Conservation (phyloP, 2,888 invertebrate genomes). For the Drosophila mercatorum region DNA sequence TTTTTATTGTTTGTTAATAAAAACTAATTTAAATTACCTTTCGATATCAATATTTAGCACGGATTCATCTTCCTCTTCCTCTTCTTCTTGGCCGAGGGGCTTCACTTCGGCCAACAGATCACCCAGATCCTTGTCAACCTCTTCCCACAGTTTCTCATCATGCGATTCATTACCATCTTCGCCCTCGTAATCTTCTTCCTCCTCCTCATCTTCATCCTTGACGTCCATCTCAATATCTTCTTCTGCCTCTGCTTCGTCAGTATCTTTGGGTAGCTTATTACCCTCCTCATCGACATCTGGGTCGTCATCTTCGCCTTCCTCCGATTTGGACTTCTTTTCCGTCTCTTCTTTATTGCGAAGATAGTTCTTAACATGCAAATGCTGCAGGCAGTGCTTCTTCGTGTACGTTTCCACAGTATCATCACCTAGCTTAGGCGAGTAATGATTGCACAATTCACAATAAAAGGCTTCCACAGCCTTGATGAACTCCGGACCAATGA, state of each 20-base stretch:
- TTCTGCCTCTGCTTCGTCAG: constrained; percentile 86
- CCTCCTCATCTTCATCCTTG: constrained; percentile 84
- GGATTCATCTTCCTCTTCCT: constrained; percentile 89
- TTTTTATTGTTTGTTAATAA: background rate
- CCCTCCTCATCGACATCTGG: constrained; percentile 42
- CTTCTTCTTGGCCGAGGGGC: constrained; percentile 87
- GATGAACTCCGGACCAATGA: constrained; percentile 91
- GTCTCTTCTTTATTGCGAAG: constrained; percentile 91
- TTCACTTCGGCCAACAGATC: constrained; percentile 90
- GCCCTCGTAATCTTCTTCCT: constrained; percentile 86
- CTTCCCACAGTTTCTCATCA: constrained; percentile 91
- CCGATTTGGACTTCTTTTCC: constrained; percentile 86
- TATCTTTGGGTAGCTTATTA: constrained; percentile 51
- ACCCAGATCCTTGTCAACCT: constrained; percentile 92
- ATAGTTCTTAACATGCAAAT: constrained; percentile 91
- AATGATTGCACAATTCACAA: constrained; percentile 92
- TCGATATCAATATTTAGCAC: constrained; percentile 85
- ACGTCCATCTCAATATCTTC: constrained; percentile 43
- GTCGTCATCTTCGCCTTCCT: constrained; percentile 58
- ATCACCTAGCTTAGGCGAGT: constrained; percentile 87
- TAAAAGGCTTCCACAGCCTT: constrained; percentile 91
- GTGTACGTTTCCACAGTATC: constrained; percentile 87
- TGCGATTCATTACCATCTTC: constrained; percentile 87
- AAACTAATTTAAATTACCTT: constrained; percentile 83
- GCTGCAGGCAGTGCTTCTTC: constrained; percentile 90